These are phyloP conservation scores for Nothoprocta perdicaria DNA, from an alignment of 2,113 vertebrate genomes.

Conservation along the genomic window DNA sequence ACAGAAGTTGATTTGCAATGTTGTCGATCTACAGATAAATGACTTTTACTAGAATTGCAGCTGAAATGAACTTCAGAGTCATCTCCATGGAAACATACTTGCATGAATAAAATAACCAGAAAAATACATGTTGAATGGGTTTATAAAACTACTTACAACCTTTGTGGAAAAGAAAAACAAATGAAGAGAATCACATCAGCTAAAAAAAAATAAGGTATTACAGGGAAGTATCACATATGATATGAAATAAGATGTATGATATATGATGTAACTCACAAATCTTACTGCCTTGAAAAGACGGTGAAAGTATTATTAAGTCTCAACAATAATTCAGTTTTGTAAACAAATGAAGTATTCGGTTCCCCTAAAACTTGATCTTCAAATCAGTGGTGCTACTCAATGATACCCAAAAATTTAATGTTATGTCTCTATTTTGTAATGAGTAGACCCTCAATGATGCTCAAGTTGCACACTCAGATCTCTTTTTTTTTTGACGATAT, in stretches of 20 bases:
- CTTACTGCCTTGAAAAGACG: background rate
- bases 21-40: constrained; percentile 20
- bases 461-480: background rate
- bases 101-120: constrained; percentile 38
- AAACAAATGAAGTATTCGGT: accelerated
- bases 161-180: background rate
- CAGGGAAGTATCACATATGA: too few relatives aligned
- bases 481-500: too few relatives aligned
- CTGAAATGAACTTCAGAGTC: background rate
- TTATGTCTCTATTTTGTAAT: background rate
- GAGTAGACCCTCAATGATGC: background rate
- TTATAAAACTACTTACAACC: constrained; percentile 23
- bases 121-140: constrained; percentile 10
- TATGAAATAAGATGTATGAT: background rate
- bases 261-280: background rate
- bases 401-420: background rate
- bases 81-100: constrained; percentile 53
- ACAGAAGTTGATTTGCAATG: constrained; percentile 47
- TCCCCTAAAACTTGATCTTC: background rate
- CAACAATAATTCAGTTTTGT: background rate
- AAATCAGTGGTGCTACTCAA: background rate
- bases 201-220: background rate
- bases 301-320: background rate
- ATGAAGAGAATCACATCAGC: background rate
- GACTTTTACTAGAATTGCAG: constrained; percentile 10